These are phyloP conservation scores for Carterocephalus palaemon DNA, from an alignment of 2,888 invertebrate species.

Conservation along the genomic window DNA sequence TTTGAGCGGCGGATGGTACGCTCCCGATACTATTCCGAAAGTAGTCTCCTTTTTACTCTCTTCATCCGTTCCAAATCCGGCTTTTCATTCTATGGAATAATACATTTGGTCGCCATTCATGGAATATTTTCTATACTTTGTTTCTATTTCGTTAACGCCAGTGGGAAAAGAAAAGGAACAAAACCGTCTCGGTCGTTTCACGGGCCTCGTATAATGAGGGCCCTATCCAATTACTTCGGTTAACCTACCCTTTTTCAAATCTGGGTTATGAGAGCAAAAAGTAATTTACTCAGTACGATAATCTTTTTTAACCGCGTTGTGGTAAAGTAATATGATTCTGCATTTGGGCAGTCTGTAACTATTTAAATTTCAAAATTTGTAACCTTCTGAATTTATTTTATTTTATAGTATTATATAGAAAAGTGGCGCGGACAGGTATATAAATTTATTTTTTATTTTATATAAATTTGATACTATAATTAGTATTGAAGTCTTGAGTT, in stretches of 20 bases:
- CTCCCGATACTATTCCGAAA: slow-evolving; percentile 18
- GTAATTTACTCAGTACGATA: neutral
- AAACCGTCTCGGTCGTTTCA: neutral
- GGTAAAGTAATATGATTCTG: too few relatives aligned
- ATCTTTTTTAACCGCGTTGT: neutral
- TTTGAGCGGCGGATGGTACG: slow-evolving; percentile 35
- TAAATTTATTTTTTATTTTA: too few relatives aligned
- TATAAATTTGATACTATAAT: too few relatives aligned
- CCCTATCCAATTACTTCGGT: neutral
- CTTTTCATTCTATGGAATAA: slow-evolving; percentile 7
- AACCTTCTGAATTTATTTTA: too few relatives aligned
- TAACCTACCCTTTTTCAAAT: slow-evolving; percentile 1
- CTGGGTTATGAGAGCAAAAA: slow-evolving; percentile 1
- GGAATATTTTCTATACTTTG: slow-evolving; percentile 6
- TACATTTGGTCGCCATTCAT: slow-evolving; percentile 1
- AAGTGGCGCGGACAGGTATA: too few relatives aligned
- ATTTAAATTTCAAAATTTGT: too few relatives aligned
- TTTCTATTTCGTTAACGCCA: neutral
- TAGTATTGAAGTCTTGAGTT: too few relatives aligned
- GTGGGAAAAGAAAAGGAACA: neutral
- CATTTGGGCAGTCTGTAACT: too few relatives aligned
- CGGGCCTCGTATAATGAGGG: neutral
- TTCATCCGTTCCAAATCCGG: slow-evolving; percentile 20
- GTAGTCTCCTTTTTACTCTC: slow-evolving; percentile 20
- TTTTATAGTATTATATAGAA: too few relatives aligned